Percentiles rank a stretch among this genome's conserved stretches.
Evolutionary conservation across 2,888 invertebrate species (phyloP).

Genomic region (Eucriotettix oculatus): DNA sequence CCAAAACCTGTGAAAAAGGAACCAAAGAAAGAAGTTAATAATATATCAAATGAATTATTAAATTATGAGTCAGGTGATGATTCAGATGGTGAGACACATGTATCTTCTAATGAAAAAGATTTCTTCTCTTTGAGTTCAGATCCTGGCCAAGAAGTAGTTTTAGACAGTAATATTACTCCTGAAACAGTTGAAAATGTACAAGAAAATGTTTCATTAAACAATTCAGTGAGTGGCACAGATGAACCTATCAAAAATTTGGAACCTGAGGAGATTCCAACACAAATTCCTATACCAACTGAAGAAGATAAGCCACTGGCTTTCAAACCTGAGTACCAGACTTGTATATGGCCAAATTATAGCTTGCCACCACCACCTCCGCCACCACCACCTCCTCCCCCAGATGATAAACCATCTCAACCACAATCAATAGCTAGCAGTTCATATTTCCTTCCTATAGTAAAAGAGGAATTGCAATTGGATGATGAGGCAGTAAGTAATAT

Average conservation of each 20-base stretch:
- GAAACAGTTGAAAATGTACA: neutral
- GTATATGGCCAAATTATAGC: neutral
- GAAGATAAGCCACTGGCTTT: neutral
- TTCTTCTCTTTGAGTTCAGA: conserved; percentile 12
- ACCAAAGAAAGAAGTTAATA: conserved; percentile 8
- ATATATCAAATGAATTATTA: conserved; percentile 4
- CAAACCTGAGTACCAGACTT: neutral
- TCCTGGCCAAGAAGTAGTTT: neutral
- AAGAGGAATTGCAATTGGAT: conserved; percentile 30
- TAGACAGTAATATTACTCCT: neutral
- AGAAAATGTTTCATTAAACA: too few relatives aligned
- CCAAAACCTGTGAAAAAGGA: neutral
- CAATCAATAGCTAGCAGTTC: neutral
- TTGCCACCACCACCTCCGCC: neutral
- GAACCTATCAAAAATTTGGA: neutral
- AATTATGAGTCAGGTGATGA: conserved; percentile 16
- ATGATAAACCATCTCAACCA: neutral
- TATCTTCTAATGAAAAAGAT: conserved; percentile 10
- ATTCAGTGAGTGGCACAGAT: too few relatives aligned
- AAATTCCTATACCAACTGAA: neutral
- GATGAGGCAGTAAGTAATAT: conserved; percentile 25
- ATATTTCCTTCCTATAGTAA: conserved; percentile 1
- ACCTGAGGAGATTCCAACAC: neutral
- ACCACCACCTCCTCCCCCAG: neutral
- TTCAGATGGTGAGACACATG: conserved; percentile 12